Base-by-base conservation (phyloP, 2,113 vertebrate species). In the Rissa tridactyla region DNA sequence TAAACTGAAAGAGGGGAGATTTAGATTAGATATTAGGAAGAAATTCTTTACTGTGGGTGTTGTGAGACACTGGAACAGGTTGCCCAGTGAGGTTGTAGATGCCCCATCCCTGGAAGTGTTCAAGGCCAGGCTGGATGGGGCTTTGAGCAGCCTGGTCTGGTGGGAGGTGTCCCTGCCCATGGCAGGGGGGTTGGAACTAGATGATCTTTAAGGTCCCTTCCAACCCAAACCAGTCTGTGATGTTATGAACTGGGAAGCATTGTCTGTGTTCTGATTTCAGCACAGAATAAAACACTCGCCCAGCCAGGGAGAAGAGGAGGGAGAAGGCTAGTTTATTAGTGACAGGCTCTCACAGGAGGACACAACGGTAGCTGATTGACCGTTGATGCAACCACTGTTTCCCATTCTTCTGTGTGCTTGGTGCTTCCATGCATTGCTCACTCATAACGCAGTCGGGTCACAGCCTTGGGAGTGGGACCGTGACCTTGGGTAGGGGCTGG, bases 391-490 rank as follows among this genome's bases (percentile, higher is more conserved):
- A 20, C 32, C 62, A 80, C 49, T 2, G 1, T 73, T 79, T 64
- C 27, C 77, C 5, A 0, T 57, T 76, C 29, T 46, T 58, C 71
- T 55, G 22, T 12, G 0, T 36, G 68, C 44, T 5, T 15, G 10
- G 54, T 73, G 65, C 44, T 77, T 60, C 75, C 68, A 64, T 44
- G 46, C 15, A 1, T 2, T 26, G 36, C 11, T 30, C 29, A 2
- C 65, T 83, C 3, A 0, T 73, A 49, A 8, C 10, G 52, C 55
- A 52, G 65, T 47, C 23, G 30, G 84, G 44, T 61, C 47, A 0
- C 6, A n/a, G 65, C 16, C 5, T 1, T 18, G 55, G 62, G 46
- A 79, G 32, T 1, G 2, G 47, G 68, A 79, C 15, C 1, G 0
- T 34, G 57, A 29, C 34, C 16, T 32, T 8, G 25, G 8, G 34